Base-by-base conservation (phyloP, 2,888 invertebrate species). In the Cephus runcator region DNA sequence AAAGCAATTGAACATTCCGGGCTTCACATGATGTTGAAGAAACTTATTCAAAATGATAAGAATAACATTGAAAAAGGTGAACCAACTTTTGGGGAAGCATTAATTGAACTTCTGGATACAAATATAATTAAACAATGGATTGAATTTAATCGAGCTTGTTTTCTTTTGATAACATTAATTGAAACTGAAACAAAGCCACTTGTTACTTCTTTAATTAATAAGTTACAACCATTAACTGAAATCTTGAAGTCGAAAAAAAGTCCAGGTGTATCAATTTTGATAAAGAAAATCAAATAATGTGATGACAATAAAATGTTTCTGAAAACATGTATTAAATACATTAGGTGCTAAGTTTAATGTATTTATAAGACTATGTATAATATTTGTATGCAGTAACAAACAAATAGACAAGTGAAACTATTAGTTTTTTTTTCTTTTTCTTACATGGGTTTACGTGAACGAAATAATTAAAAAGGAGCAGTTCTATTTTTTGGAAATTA, bases 21-120 rank as follows among this genome's bases (percentile, higher is more conserved):
- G 12, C 92, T 96, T 79, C 96, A 97, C 91, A 94, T 95, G 93
- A 94, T 94, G 80, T 90, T 97, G 56, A 97, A 96, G 88, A 96
- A 96, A 91, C 92, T 97, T 23, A 94, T 96, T 23, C 93, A 93
- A 79, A 90, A 94, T 76, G 96, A 96, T 87, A 93, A 94, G 83
- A 92, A 91, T 15, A 91, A 92, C 69, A 79, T 85, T 1, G 86
- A 91, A 77, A 92, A 91, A 73, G 88, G 91, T 4, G 91, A 92
- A 12, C 76, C 76, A 34, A 94, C 94, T 1, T 94, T 96, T 80
- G 95, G 95, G 0, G 91, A 93, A 79, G 89, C 92, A 15, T 86
- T 96, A n/a, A 88, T 93, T 12, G 88, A 93, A 40, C 89, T 92
- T 74, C 87, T 96, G 73, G 91, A 92, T 23, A 90, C 92, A 69